phyloP scores from a whole-genome alignment of 2,113 vertebrate genomes.

The Clupea harengus region DNA sequence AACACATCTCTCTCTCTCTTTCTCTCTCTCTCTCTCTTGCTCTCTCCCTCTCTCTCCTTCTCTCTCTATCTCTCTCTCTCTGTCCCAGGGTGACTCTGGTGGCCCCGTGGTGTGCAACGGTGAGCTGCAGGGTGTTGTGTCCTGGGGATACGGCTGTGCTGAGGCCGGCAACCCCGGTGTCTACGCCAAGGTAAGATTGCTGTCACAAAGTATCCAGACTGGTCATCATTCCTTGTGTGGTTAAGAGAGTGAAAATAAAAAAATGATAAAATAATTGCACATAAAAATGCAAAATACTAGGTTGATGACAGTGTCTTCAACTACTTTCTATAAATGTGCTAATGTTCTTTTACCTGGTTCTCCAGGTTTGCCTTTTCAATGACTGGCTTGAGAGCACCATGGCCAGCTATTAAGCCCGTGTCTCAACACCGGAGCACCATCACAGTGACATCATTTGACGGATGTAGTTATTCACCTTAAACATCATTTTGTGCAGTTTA shows the following conservation, averaged over 20 bases:
- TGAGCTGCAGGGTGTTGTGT: conserved; percentile 74
- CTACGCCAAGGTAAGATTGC: conserved; percentile 69
- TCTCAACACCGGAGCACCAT: neutral
- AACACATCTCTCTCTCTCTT: neutral
- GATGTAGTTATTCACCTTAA: neutral
- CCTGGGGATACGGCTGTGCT: conserved; percentile 75
- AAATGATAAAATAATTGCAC: neutral
- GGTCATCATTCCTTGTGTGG: too few relatives aligned
- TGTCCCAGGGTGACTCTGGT: conserved; percentile 76
- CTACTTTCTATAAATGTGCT: neutral
- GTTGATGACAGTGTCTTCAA: too few relatives aligned
- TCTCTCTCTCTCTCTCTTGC: too few relatives aligned
- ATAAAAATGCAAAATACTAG: neutral
- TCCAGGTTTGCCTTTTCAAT: conserved; percentile 62
- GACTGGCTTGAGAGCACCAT: conserved; percentile 62
- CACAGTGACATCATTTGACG: too few relatives aligned
- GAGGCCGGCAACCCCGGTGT: conserved; percentile 66
- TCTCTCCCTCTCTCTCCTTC: too few relatives aligned
- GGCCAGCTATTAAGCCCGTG: conserved; percentile 52
- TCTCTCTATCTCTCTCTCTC: neutral
- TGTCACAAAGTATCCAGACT: too few relatives aligned
- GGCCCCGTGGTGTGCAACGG: conserved; percentile 76
- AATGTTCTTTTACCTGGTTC: conserved; percentile 3
- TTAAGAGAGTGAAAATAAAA: neutral
- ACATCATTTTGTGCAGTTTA: neutral